These are phyloP conservation scores for Drosophila tani DNA, from an alignment of 1,140 invertebrate species.

Conservation along the genomic window DNA sequence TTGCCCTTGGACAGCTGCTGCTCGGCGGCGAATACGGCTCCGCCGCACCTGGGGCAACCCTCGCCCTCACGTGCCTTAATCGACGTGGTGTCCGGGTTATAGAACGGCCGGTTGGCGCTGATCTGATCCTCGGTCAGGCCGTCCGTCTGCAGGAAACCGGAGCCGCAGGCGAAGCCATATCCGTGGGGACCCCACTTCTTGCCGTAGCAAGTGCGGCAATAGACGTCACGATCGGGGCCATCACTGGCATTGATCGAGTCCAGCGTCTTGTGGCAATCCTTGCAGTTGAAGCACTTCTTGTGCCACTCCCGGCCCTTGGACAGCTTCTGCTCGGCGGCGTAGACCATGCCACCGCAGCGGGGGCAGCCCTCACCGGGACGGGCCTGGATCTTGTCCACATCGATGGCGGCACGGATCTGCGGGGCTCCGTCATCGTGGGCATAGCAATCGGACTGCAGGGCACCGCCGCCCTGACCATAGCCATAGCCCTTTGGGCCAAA, in stretches of 20 bases:
- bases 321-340: constrained; percentile 95
- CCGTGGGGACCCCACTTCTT: constrained; percentile 98
- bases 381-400: constrained; percentile 92
- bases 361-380: constrained; percentile 94
- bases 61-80: constrained; percentile 95
- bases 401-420: constrained; percentile 87
- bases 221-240: constrained; percentile 95
- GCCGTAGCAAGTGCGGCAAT: constrained; percentile 88
- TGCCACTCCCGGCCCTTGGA: constrained; percentile 97
- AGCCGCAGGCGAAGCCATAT: constrained; percentile 97
- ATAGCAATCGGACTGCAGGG: constrained; percentile 91
- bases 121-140: constrained; percentile 94
- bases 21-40: constrained; percentile 97
- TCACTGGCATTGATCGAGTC: constrained; percentile 97
- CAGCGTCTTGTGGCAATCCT: constrained; percentile 95
- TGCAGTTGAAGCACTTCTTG: constrained; percentile 99
- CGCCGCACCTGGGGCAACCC: constrained; percentile 95
- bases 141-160: constrained; percentile 96
- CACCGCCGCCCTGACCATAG: constrained; percentile 96
- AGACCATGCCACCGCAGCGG: constrained; percentile 95
- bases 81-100: constrained; percentile 93
- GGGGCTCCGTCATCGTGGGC: constrained; percentile 76
- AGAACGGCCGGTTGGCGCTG: constrained; percentile 90
- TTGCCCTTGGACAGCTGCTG: constrained; percentile 96
- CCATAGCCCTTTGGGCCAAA: constrained; percentile 98